Evolutionary conservation across 2,888 invertebrate genomes (phyloP).

Genomic region (Laothoe populi): DNA sequence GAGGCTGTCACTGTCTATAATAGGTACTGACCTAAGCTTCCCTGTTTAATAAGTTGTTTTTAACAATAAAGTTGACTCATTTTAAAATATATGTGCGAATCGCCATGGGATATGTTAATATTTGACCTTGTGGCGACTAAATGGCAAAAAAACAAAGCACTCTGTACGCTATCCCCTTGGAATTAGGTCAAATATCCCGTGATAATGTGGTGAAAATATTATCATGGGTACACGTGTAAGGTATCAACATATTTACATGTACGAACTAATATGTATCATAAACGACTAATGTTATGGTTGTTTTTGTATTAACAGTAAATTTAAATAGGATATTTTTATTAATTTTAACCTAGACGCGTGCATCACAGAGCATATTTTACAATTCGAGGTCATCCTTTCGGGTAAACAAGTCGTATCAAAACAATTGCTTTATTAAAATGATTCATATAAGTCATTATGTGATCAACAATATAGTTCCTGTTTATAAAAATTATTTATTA

Average conservation of each 20-base stretch:
- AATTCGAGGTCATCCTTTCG: not conserved
- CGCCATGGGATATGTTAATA: slow-evolving; percentile 4
- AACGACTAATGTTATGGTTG: not conserved
- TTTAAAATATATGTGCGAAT: slow-evolving; percentile 14
- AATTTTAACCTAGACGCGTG: slow-evolving; percentile 1
- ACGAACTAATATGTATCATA: not conserved
- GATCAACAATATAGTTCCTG: not conserved
- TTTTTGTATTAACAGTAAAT: not conserved
- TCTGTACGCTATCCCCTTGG: not conserved
- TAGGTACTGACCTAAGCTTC: too few species aligned
- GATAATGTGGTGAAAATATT: not conserved
- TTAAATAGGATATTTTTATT: not conserved
- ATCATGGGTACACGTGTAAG: not conserved
- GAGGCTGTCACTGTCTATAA: too few species aligned
- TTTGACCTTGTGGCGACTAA: slow-evolving; percentile 10
- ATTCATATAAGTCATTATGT: not conserved
- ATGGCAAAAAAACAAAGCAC: not conserved
- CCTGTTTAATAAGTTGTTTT: too few species aligned
- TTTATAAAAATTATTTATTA: not conserved
- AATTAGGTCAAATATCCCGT: not conserved
- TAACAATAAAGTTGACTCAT: slow-evolving; percentile 9
- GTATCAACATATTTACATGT: not conserved
- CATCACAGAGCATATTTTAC: not conserved
- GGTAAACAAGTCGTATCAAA: not conserved
- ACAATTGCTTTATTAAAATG: not conserved